Evolutionary conservation across 35 echinoderm and acorn worm species (phyloP).

Genomic region (Ophioderma brevispina): DNA sequence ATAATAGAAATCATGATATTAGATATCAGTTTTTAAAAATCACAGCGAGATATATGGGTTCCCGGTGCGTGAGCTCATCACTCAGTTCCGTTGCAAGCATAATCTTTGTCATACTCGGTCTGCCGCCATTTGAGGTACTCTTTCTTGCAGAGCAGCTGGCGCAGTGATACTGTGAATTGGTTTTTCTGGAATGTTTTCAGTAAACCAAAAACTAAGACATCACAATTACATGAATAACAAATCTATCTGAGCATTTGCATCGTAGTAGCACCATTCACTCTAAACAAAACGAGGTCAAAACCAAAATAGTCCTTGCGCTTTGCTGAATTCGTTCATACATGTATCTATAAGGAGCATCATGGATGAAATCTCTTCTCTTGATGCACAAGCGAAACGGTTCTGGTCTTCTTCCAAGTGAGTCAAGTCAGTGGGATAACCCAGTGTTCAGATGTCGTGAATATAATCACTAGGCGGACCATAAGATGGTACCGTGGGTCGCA

Average conservation of each 20-base stretch:
- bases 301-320: slow-evolving; percentile 10
- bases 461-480: background rate
- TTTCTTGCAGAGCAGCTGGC: too few species aligned
- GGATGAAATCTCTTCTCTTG: slow-evolving; percentile 1
- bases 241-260: slow-evolving; percentile 18
- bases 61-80: too few species aligned
- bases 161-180: too few species aligned
- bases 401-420: background rate
- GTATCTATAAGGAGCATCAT: background rate
- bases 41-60: too few species aligned
- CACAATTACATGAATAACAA: too few species aligned
- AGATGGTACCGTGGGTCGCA: background rate
- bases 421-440: background rate
- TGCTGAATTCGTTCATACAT: background rate
- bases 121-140: too few species aligned
- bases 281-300: background rate
- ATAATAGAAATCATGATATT: too few species aligned
- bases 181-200: too few species aligned
- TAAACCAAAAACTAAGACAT: too few species aligned
- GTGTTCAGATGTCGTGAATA: background rate
- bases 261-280: slow-evolving; percentile 42
- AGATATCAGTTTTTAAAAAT: too few species aligned
- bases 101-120: too few species aligned
- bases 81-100: too few species aligned
- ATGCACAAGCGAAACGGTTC: slow-evolving; percentile 1